Evolutionary conservation across 2,888 invertebrate genomes (phyloP), one percentile per base, ranked within the genome.

Genomic region (Neoitamus cyanurus): DNA sequence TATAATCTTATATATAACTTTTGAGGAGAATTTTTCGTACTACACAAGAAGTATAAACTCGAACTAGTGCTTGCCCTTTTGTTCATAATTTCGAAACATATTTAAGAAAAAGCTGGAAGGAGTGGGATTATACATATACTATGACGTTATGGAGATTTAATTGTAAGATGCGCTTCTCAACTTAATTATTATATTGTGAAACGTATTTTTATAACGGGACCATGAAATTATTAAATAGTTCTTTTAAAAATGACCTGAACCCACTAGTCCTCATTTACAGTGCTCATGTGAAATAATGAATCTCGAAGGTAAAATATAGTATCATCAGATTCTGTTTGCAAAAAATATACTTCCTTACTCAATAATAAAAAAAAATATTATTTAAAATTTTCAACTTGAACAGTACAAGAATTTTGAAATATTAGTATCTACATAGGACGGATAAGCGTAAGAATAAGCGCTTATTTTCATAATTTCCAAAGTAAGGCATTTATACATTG

Each of bases 121-220:
- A 46, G 31, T 48, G 20, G 20, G 31, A 9, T 34, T n/a, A 73
- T 20, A 58, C 9, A 58, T 37, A 36, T 58, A 48, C 9, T 42
- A 42, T 31, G 9, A 1, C 15, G 9, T n/a, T 37, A n/a, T 28
- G 15, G 11, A 46, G 11, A 28, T 78, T 15, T 48, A 58, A n/a
- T n/a, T n/a, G n/a, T n/a, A n/a, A 78, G 15, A 69, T 58, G 30
- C 37, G 37, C 69, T 68, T 78, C 78, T 34, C 58, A 28, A 78
- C 30, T 80, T 80, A 20, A 69, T 36, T 28, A n/a, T 42, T 28
- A 15, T 78, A 37, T 36, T 69, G 13, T 28, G 15, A 68, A 82
- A 58, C 36, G 82, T 82, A 69, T 82, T 82, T 82, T 69, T 36
- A 82, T 82, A 68, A 82, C 13, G 82, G 82, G 82, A 82, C 82